phyloP scores from a whole-genome alignment of 1,140 invertebrate genomes.

The Drosophila neocordata region DNA sequence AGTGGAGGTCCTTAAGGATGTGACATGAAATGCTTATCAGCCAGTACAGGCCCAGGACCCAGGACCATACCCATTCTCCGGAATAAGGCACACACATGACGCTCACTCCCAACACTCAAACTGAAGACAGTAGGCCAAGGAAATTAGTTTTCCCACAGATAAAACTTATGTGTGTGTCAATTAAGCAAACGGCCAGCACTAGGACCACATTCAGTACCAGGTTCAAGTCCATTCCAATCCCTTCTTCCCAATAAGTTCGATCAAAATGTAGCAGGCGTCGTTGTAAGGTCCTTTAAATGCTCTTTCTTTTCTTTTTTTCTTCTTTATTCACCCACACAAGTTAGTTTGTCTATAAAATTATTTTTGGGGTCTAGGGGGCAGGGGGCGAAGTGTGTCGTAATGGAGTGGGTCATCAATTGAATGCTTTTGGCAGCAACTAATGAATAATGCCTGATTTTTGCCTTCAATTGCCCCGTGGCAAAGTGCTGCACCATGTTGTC shows the following conservation, averaged over 20 bases:
- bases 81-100: conserved; percentile 12
- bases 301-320: conserved; percentile 14
- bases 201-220: conserved; percentile 1
- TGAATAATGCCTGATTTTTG: conserved; percentile 75
- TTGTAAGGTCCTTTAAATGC: conserved; percentile 60
- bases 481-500: conserved; percentile 29
- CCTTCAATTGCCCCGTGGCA: conserved; percentile 46
- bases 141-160: conserved; percentile 80
- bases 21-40: conserved; percentile 82
- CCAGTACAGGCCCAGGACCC: not conserved
- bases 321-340: not conserved
- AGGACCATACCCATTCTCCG: no score
- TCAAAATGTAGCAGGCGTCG: conserved; percentile 68
- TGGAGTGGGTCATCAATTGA: conserved; percentile 23
- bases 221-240: conserved; percentile 24
- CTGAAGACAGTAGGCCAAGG: conserved; percentile 55
- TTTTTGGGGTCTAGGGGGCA: conserved; percentile 5
- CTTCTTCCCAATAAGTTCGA: conserved; percentile 58
- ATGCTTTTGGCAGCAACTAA: conserved; percentile 49
- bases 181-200: conserved; percentile 54
- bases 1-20: conserved; percentile 72
- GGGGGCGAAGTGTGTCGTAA: conserved; percentile 23
- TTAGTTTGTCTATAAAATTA: conserved; percentile 63
- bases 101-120: conserved; percentile 8
- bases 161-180: conserved; percentile 64